Evolutionary conservation across 1,140 invertebrate genomes (phyloP), one percentile per base, ranked within the genome.

Genomic region (Danaus plexippus): DNA sequence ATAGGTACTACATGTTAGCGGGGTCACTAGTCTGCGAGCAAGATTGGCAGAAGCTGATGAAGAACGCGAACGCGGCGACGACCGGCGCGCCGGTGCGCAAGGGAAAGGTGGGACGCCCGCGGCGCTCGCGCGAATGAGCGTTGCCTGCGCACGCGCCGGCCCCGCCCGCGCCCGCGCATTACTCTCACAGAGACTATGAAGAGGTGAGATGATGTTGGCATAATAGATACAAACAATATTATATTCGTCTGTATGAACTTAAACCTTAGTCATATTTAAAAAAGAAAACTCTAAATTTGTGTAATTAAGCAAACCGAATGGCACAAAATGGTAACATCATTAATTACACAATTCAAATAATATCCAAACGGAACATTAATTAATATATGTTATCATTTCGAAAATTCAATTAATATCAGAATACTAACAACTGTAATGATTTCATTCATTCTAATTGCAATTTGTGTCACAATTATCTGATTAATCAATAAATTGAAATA

Each of bases 11-110:
- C 78, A 91, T 96, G 85, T 84, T 96, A 64, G 93, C 94, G 65
- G 95, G 95, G 43, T 92, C 91, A 68, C 89, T 96, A 64, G 92
- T 97, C 22, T 97, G 95, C 89, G 96, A 97, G 87, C 93, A 96
- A 85, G 96, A 97, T 88, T 97, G 94, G 92, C 94, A 96, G 77
- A 97, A 97, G 88, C 90, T 96, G 73, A 89, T 96, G 76, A 96
- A 96, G 86, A 90, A 88, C 64, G 90, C 90, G 18, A 88, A 90
- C 61, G 86, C 90, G 44, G 88, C 88, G 61, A 87, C 88, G 32
- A 86, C 89, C 46, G 90, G 91, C 41, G 89, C 90, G 63, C 90
- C 92, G 1, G 92, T 94, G 59, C 90, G 94, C 78, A 95, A 95
- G 88, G 93, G 94, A 81, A 95, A 95, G 87, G 92, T 87, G 67